A percentile compares a stretch with the other conserved stretches of the same genome.
phyloP scores from a whole-genome alignment of 2,113 vertebrate species.

The Anhinga anhinga region DNA sequence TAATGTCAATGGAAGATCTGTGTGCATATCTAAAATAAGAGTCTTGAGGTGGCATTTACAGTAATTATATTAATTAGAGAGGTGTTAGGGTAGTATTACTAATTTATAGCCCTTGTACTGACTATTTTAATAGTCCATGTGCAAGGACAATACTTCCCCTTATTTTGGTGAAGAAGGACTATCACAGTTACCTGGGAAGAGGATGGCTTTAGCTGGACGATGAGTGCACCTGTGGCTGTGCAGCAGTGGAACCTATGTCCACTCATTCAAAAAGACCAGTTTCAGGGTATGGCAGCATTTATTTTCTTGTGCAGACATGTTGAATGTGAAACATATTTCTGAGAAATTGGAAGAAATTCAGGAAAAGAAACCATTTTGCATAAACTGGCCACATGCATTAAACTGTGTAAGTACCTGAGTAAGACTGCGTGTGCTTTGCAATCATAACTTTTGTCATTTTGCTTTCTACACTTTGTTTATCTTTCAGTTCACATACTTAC shows the following conservation, averaged over 20 bases:
- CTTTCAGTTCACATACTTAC: not conserved
- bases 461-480: not conserved
- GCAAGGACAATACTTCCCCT: not conserved
- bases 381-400: not conserved
- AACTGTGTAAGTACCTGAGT: not conserved
- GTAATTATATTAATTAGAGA: conserved; percentile 30
- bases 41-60: not conserved
- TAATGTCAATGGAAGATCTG: not conserved
- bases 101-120: not conserved
- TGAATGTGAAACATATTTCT: not conserved
- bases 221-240: not conserved
- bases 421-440: not conserved
- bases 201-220: not conserved
- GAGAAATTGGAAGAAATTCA: not conserved
- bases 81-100: not conserved
- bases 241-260: not conserved
- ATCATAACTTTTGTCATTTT: not conserved
- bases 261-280: not conserved
- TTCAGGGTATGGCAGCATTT: not conserved
- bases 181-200: not conserved
- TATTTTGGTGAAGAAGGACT: not conserved
- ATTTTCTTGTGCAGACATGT: not conserved
- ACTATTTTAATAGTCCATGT: not conserved
- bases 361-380: not conserved
- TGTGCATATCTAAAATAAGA: not conserved